Conservation (phyloP, 2,797 vertebrate genomes). For the Lutjanus argentimaculatus region DNA sequence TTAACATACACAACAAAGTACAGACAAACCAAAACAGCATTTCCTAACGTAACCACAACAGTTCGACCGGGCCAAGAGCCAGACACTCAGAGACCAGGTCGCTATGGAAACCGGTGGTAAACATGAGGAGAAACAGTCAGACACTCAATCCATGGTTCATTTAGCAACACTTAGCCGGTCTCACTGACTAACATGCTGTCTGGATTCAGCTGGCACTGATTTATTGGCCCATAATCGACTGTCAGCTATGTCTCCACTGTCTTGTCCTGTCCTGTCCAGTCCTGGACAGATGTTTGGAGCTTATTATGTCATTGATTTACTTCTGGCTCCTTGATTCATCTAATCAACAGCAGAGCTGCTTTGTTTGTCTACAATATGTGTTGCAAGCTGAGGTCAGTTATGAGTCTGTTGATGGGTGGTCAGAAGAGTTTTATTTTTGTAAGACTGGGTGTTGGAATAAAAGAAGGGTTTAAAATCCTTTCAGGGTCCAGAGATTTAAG, state of each 20-base stretch:
- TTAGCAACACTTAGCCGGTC: constrained; percentile 63
- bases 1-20: constrained; percentile 61
- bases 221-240: constrained; percentile 39
- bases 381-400: constrained; percentile 10
- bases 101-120: constrained; percentile 92
- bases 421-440: constrained; percentile 24
- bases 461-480: not conserved
- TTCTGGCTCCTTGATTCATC: constrained; percentile 55
- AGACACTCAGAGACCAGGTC: constrained; percentile 88
- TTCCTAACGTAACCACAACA: constrained; percentile 95
- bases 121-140: constrained; percentile 90
- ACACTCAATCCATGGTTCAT: constrained; percentile 58
- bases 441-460: not conserved
- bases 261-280: constrained; percentile 46
- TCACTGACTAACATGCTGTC: constrained; percentile 67
- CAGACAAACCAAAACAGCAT: constrained; percentile 86
- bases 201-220: constrained; percentile 65
- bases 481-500: not conserved
- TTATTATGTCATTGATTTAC: constrained; percentile 53
- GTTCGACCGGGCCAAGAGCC: constrained; percentile 89
- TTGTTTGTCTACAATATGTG: constrained; percentile 26
- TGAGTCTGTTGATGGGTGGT: not conserved
- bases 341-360: constrained; percentile 30
- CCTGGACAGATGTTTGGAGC: constrained; percentile 62
- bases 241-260: constrained; percentile 40